Conservation (phyloP, 2,888 invertebrate species). For the Dicyrtoma fusca region DNA sequence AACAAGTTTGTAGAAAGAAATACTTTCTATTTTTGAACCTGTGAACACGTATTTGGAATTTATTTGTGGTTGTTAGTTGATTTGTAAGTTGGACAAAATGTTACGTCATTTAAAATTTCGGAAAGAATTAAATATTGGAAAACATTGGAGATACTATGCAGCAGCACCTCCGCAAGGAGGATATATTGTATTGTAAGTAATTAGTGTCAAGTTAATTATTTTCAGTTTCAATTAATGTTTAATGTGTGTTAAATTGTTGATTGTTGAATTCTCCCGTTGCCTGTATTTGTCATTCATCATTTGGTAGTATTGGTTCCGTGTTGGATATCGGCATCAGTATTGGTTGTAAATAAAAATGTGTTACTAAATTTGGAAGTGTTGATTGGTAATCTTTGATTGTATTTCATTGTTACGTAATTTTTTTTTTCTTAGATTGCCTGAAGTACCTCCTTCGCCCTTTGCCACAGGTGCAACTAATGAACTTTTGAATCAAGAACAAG, state of each 20-base stretch:
- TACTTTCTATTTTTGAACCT: no score
- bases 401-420: not conserved
- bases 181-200: conserved; percentile 7
- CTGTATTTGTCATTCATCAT: no score
- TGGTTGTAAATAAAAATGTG: no score
- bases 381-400: not conserved
- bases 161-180: not conserved
- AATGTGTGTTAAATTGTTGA: no score
- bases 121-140: not conserved
- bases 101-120: conserved; percentile 11
- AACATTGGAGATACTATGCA: no score
- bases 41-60: no score
- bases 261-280: no score
- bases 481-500: not conserved
- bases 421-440: conserved; percentile 8
- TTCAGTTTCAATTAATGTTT: not conserved
- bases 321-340: no score
- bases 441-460: conserved; percentile 11
- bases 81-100: not conserved
- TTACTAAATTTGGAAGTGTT: not conserved
- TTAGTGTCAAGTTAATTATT: not conserved
- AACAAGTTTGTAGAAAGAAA: no score
- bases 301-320: no score
- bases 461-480: conserved; percentile 9
- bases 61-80: not conserved